Evolutionary conservation across 64 coral and sea anemone genomes (phyloP).

Genomic region (Hydrozoanthus tunicans): DNA sequence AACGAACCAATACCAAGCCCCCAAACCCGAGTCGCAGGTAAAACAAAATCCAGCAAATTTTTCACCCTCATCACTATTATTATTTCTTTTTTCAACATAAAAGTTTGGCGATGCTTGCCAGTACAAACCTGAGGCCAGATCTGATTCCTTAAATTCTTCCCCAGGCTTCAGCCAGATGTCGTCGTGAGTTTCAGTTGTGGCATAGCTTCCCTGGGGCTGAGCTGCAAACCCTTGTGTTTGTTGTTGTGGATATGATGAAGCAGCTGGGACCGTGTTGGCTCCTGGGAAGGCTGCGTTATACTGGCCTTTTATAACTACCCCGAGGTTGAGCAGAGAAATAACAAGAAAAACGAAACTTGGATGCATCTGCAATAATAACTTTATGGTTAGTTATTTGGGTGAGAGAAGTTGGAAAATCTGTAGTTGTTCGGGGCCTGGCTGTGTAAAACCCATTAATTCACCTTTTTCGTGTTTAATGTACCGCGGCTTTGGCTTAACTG

Average conservation of each 20-base stretch:
- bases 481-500: too few relatives aligned
- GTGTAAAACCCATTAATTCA: too few relatives aligned
- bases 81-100: too few relatives aligned
- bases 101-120: too few relatives aligned
- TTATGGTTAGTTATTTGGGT: background rate
- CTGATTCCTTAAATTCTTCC: constrained; percentile 43
- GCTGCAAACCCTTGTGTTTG: constrained; percentile 28
- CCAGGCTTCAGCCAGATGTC: constrained; percentile 49
- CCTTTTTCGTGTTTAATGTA: too few relatives aligned
- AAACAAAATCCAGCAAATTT: too few relatives aligned
- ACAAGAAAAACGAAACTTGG: constrained; percentile 13
- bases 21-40: too few relatives aligned
- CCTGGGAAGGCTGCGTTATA: constrained; percentile 25
- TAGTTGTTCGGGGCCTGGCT: too few relatives aligned
- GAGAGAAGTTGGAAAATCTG: too few relatives aligned
- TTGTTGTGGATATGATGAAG: constrained; percentile 18
- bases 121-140: constrained; percentile 13
- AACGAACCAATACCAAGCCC: too few relatives aligned
- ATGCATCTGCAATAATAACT: constrained; percentile 1
- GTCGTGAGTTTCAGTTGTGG: constrained; percentile 22
- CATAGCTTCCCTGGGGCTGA: constrained; percentile 18
- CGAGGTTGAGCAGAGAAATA: constrained; percentile 1
- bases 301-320: constrained; percentile 2
- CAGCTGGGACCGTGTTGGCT: background rate
- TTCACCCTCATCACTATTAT: too few relatives aligned